Evolutionary conservation across 1,140 invertebrate species (phyloP).

Genomic region (Hirudo medicinalis): DNA sequence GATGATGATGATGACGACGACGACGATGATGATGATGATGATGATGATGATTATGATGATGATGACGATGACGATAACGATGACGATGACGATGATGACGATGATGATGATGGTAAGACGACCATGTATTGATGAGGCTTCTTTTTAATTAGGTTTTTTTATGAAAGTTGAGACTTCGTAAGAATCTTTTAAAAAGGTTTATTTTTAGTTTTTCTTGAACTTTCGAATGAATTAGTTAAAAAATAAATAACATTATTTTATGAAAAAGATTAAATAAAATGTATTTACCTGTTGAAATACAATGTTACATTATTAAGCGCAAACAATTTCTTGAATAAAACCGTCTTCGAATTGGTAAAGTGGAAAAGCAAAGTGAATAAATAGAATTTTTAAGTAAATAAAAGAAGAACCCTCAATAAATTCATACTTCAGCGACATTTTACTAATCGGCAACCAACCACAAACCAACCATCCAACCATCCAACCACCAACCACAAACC

Average conservation of each 20-base stretch:
- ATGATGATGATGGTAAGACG: no score
- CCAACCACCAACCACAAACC: neutral
- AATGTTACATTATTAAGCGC: neutral
- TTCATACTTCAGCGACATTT: neutral
- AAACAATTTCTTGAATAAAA: neutral
- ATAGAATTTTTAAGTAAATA: no score
- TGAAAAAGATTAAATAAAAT: neutral
- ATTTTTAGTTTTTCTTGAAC: neutral
- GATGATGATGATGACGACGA: neutral
- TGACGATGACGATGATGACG: neutral
- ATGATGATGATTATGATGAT: neutral
- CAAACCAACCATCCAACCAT: neutral
- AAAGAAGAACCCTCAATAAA: no score
- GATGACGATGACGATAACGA: neutral
- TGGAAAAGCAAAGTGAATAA: neutral
- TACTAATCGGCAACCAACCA: neutral
- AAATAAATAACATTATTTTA: no score
- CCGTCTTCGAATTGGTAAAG: neutral
- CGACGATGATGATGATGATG: slow-evolving; percentile 1
- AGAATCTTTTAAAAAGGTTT: no score
- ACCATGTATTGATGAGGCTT: neutral
- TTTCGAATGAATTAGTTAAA: neutral
- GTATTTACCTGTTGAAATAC: neutral
- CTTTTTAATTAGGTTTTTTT: neutral
- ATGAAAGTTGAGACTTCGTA: neutral